These are phyloP conservation scores for Cosmorhoe ocellata DNA, from an alignment of 2,888 invertebrate species.

Conservation along the genomic window DNA sequence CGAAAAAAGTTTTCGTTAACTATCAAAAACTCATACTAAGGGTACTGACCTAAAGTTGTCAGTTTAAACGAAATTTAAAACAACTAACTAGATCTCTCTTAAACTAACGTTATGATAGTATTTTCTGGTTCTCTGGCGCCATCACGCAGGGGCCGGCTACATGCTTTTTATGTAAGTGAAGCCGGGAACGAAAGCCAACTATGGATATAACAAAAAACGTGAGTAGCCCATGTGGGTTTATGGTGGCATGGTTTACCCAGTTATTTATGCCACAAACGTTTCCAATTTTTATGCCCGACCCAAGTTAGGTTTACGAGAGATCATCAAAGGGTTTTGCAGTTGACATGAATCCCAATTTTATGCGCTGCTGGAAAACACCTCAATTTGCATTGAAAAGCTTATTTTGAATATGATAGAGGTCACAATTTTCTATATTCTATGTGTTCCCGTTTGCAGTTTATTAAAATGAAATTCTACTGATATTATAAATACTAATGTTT, in stretches of 20 bases:
- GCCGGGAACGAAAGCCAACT: constrained; percentile 5
- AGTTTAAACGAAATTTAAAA: too few relatives aligned
- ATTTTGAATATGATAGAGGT: constrained; percentile 6
- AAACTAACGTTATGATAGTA: too few relatives aligned
- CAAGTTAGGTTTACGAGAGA: constrained; percentile 34
- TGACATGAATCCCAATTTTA: constrained; percentile 34
- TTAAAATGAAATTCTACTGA: too few relatives aligned
- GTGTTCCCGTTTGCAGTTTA: not conserved
- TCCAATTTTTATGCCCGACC: constrained; percentile 37
- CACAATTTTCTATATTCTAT: not conserved
- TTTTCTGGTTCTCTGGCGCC: too few relatives aligned
- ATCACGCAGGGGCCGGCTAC: too few relatives aligned
- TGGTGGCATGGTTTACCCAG: constrained; percentile 27
- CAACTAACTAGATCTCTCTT: too few relatives aligned
- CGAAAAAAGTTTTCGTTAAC: too few relatives aligned
- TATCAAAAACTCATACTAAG: too few relatives aligned
- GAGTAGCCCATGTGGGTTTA: constrained; percentile 26
- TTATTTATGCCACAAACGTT: constrained; percentile 31
- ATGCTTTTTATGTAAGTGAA: constrained; percentile 10
- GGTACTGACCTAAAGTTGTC: too few relatives aligned
- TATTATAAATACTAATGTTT: too few relatives aligned
- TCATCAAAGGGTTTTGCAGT: constrained; percentile 36
- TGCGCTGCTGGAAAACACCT: constrained; percentile 26
- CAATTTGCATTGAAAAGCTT: constrained; percentile 29
- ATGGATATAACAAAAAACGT: constrained; percentile 23